Conservation (phyloP, 2,797 vertebrate species). For the Protonibea diacanthus region DNA sequence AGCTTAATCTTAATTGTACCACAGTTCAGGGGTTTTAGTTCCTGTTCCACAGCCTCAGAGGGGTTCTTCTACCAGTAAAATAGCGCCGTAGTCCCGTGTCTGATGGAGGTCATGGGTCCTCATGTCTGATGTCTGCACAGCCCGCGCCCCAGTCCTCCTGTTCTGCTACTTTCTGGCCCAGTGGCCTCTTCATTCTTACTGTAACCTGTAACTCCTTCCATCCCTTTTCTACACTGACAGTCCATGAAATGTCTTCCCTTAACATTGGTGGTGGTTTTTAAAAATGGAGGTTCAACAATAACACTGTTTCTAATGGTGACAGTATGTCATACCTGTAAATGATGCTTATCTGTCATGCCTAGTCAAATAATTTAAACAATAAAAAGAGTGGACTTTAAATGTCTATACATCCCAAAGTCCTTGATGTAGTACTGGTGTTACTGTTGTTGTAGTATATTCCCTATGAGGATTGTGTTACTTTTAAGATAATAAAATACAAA, state of each 20-base stretch:
- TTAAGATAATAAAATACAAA: constrained; percentile 99
- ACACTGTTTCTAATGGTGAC: constrained; percentile 97
- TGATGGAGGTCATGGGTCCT: constrained; percentile 32
- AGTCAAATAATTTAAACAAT: constrained; percentile 97
- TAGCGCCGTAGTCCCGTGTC: constrained; percentile 14
- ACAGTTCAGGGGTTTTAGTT: constrained; percentile 6
- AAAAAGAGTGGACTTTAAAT: constrained; percentile 95
- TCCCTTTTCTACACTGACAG: constrained; percentile 94
- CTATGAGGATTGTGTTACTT: constrained; percentile 99
- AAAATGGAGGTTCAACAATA: constrained; percentile 94
- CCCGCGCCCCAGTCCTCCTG: background rate
- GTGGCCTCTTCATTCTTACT: constrained; percentile 90
- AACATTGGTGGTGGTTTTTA: constrained; percentile 95
- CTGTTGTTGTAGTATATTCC: constrained; percentile 97
- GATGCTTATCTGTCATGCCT: constrained; percentile 98
- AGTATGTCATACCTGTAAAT: constrained; percentile 97
- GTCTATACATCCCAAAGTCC: constrained; percentile 98
- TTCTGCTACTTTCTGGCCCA: constrained; percentile 66
- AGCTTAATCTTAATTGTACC: background rate
- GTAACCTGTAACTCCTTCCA: constrained; percentile 77
- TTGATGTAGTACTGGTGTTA: constrained; percentile 96
- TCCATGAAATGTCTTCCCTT: constrained; percentile 99
- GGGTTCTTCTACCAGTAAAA: constrained; percentile 21
- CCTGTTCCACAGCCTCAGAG: constrained; percentile 3
- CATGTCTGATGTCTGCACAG: constrained; percentile 61